Conservation (phyloP, 2,113 vertebrate species). For the Meriones unguiculatus region DNA sequence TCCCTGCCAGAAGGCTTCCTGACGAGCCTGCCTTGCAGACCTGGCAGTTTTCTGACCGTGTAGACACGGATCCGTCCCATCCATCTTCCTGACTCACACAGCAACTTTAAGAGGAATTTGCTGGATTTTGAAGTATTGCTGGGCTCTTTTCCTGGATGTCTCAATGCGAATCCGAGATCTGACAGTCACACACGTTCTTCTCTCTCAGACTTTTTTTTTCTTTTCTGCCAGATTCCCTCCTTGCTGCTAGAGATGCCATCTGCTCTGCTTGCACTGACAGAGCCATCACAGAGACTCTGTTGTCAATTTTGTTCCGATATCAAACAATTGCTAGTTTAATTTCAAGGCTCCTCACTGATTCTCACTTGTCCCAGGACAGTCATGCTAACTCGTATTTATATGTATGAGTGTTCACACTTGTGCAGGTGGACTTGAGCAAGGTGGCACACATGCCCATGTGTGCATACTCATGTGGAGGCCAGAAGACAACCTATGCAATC, state of each 20-base stretch:
- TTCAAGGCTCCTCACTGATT: not conserved
- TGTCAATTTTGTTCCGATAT: not conserved
- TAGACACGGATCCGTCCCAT: slow-evolving; percentile 36
- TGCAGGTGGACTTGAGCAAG: not conserved
- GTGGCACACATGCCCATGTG: not conserved
- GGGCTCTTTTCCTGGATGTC: slow-evolving; percentile 27
- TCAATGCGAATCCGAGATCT: slow-evolving; percentile 32
- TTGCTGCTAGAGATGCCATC: slow-evolving; percentile 46
- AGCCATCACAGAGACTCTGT: not conserved
- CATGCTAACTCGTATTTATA: not conserved
- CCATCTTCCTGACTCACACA: slow-evolving; percentile 28
- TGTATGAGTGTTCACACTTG: not conserved
- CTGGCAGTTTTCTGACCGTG: slow-evolving; percentile 55
- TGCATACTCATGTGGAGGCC: not conserved
- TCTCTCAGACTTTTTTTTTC: not conserved
- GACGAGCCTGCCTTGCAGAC: slow-evolving; percentile 36
- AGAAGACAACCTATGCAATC: not conserved
- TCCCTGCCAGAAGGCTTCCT: slow-evolving; percentile 60
- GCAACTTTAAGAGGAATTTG: slow-evolving; percentile 26
- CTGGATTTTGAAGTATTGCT: slow-evolving; percentile 47
- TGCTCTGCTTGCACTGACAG: not conserved
- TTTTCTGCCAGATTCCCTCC: slow-evolving; percentile 21
- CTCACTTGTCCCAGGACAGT: not conserved
- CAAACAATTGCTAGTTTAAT: slow-evolving; percentile 2
- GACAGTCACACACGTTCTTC: not conserved